Evolutionary conservation across 2,113 vertebrate genomes (phyloP).

Genomic region (Oreochromis niloticus): DNA sequence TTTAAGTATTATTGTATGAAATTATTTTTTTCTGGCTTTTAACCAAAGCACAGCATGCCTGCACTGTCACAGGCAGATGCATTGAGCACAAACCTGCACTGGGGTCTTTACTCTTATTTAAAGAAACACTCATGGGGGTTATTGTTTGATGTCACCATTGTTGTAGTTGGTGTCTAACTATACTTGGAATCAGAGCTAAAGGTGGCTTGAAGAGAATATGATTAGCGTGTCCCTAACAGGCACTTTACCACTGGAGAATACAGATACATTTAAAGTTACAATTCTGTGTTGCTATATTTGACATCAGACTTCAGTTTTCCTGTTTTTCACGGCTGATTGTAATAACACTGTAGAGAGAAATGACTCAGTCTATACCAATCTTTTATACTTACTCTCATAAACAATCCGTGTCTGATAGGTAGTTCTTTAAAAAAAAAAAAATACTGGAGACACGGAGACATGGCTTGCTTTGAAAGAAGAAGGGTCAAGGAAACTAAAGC

Average conservation of each 20-base stretch:
- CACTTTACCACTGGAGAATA: background rate
- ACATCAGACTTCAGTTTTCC: background rate
- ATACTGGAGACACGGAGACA: background rate
- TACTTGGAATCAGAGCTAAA: constrained; percentile 1
- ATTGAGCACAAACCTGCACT: background rate
- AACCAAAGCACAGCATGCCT: background rate
- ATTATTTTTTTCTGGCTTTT: background rate
- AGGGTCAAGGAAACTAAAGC: background rate
- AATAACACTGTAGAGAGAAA: background rate
- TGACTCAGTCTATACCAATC: background rate
- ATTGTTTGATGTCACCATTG: constrained; percentile 14
- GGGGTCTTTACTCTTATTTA: constrained; percentile 25
- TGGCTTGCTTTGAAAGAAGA: background rate
- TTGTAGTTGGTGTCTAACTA: constrained; percentile 26
- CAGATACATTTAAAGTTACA: background rate
- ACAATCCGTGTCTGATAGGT: background rate
- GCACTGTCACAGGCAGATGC: background rate
- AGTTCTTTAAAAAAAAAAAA: background rate
- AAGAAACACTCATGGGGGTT: constrained; percentile 9
- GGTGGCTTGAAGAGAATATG: background rate
- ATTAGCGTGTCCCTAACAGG: background rate
- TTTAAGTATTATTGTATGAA: background rate
- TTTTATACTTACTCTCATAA: background rate
- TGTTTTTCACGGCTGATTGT: background rate
- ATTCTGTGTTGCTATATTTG: background rate